phyloP scores from a whole-genome alignment of 2,888 invertebrate species.

The Cephonodes hylas region DNA sequence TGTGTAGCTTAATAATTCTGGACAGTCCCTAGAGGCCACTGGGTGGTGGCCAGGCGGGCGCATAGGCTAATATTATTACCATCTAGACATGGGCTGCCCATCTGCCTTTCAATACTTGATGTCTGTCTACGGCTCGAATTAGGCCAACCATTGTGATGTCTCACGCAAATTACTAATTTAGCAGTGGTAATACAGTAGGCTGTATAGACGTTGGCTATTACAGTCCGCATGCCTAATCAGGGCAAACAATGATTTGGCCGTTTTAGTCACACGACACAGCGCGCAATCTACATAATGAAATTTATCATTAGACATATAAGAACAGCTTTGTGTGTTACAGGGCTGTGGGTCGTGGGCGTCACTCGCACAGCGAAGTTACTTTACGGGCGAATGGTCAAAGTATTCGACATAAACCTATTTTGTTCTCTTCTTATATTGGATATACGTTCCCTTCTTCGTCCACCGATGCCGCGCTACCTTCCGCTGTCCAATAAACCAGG shows the following conservation, averaged over 20 bases:
- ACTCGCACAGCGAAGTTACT: constrained; percentile 73
- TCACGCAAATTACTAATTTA: constrained; percentile 43
- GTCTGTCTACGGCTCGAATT: constrained; percentile 56
- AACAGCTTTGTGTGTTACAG: constrained; percentile 14
- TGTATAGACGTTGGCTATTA: not conserved
- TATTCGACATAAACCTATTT: constrained; percentile 81
- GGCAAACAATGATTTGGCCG: not conserved
- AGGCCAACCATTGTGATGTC: constrained; percentile 44
- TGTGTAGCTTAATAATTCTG: not conserved
- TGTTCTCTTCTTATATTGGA: constrained; percentile 81
- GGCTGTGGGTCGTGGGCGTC: constrained; percentile 46
- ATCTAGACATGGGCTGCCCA: constrained; percentile 35
- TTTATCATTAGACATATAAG: constrained; percentile 26
- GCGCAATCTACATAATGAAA: constrained; percentile 24
- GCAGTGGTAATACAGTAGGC: constrained; percentile 27
- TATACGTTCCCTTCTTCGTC: constrained; percentile 73
- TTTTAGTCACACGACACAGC: not conserved
- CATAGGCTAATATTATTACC: constrained; percentile 51
- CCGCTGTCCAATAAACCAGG: constrained; percentile 66
- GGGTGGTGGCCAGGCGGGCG: constrained; percentile 2
- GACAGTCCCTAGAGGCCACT: constrained; percentile 3
- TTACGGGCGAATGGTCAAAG: constrained; percentile 80
- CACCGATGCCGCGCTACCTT: constrained; percentile 50
- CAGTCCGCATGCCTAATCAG: not conserved
- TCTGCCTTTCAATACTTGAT: constrained; percentile 67